Evolutionary conservation across 2,113 vertebrate genomes (phyloP), one percentile per base, ranked within the genome.

Genomic region (Bos taurus): DNA sequence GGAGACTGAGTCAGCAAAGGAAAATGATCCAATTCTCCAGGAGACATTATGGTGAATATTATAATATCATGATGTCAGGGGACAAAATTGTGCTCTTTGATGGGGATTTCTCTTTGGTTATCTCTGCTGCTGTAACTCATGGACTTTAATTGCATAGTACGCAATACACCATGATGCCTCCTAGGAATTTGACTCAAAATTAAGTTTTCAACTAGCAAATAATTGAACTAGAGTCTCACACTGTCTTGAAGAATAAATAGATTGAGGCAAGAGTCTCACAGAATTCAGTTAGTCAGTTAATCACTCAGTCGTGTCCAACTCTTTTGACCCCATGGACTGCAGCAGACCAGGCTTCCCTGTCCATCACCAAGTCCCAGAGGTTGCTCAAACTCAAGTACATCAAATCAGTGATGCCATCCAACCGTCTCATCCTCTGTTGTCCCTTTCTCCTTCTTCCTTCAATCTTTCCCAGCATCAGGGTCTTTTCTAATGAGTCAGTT

Each of bases 151-250:
- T 46, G 64, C 4, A 80, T 21, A 40, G n/a, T 10, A 50, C 1
- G 14, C 26, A 77, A 81, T 1, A 5, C 9, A 16, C 30, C 46
- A 19, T 23, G 52, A 82, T 48, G 11, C 25, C 23, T 91, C 33
- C 17, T 93, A 52, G 28, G 57, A 94, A 74, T 84, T 13, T 96
- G 46, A 74, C 14, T 57, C 52, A 26, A 52, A 82, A 82, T 33
- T 84, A 77, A 88, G 9, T 74, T 95, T 90, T 91, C 90, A 90
- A 80, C 33, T 46, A 9, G 16, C 17, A 71, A 62, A 23, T 86
- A 26, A 94, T 40, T 96, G 48, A 64, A 81, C 81, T 52, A 82
- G 43, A 80, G 59, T 6, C 36, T 81, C 33, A 67, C 50, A 67
- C 1, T 26, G 26, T 91, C 87, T 93, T 84, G 28, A 77, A 85